Evolutionary conservation across 2,888 invertebrate genomes (phyloP).

Genomic region (Heterodera filipjevi): DNA sequence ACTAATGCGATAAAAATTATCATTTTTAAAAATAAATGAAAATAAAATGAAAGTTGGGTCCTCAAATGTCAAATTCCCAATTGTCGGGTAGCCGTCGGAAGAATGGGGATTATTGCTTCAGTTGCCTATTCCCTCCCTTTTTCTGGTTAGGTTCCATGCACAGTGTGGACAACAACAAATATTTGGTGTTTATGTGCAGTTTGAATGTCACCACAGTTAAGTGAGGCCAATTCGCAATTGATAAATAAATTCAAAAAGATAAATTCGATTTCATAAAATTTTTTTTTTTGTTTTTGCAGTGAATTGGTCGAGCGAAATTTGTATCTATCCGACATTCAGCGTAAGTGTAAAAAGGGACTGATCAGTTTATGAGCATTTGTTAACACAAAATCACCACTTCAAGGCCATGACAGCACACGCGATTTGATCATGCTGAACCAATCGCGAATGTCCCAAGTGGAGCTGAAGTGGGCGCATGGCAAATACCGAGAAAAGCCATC

Average conservation of each 20-base stretch:
- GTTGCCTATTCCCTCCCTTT: too few species aligned
- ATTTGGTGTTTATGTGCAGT: slow-evolving; percentile 61
- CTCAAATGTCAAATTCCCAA: too few species aligned
- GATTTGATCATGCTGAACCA: slow-evolving; percentile 65
- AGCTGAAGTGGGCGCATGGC: slow-evolving; percentile 54
- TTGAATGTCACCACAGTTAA: slow-evolving; percentile 59
- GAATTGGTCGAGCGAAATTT: slow-evolving; percentile 60
- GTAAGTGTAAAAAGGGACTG: neutral
- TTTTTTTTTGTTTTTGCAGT: neutral
- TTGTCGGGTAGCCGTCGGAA: too few species aligned
- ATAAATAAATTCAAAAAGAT: neutral
- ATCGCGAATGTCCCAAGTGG: slow-evolving; percentile 62
- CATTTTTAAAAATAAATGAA: too few species aligned
- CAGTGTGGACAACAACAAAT: slow-evolving; percentile 55
- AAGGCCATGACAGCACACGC: slow-evolving; percentile 61
- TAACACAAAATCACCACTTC: neutral
- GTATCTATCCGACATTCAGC: slow-evolving; percentile 61
- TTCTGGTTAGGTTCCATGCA: slow-evolving; percentile 55
- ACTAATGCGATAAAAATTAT: too few species aligned
- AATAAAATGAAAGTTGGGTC: too few species aligned
- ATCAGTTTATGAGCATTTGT: neutral
- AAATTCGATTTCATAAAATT: neutral
- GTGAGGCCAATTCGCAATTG: neutral
- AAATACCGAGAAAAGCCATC: neutral
- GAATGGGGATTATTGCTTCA: too few species aligned